phyloP scores from a whole-genome alignment of 2,113 vertebrate species.

The Polypterus senegalus region DNA sequence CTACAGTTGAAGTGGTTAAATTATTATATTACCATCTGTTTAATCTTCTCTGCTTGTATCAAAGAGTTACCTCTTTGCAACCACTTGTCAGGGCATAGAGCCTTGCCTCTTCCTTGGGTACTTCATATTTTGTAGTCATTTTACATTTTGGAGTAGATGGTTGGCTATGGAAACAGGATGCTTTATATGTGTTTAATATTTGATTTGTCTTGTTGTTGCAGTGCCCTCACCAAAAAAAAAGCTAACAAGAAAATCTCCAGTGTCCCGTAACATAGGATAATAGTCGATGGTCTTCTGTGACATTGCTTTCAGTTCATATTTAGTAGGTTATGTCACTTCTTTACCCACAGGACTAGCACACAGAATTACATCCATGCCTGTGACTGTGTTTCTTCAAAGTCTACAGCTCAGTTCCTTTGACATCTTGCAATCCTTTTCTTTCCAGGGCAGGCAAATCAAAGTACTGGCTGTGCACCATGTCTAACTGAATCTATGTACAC shows the following conservation, averaged over 20 bases:
- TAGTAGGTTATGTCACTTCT: constrained; percentile 13
- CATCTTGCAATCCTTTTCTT: constrained; percentile 8
- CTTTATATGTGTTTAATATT: too few relatives aligned
- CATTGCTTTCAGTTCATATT: constrained; percentile 11
- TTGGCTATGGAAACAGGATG: too few relatives aligned
- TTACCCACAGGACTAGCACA: constrained; percentile 12
- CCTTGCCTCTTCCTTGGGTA: too few relatives aligned
- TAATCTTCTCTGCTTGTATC: too few relatives aligned
- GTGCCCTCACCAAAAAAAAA: too few relatives aligned
- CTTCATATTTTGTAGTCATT: too few relatives aligned
- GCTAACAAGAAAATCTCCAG: not conserved
- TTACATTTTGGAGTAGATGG: too few relatives aligned
- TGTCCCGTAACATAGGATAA: constrained; percentile 17
- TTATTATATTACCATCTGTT: too few relatives aligned
- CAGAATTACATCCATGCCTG: constrained; percentile 14
- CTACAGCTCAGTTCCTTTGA: constrained; percentile 15
- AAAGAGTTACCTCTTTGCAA: too few relatives aligned
- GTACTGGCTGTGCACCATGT: constrained; percentile 11
- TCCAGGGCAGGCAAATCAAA: constrained; percentile 8
- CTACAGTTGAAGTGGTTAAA: too few relatives aligned
- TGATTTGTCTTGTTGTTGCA: too few relatives aligned
- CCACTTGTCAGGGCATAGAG: too few relatives aligned
- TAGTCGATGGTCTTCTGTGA: constrained; percentile 11
- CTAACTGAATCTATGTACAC: constrained; percentile 15
- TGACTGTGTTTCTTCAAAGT: constrained; percentile 18